These are phyloP conservation scores for Trichogramma evanescens DNA, from an alignment of 2,888 invertebrate genomes.

Conservation along the genomic window DNA sequence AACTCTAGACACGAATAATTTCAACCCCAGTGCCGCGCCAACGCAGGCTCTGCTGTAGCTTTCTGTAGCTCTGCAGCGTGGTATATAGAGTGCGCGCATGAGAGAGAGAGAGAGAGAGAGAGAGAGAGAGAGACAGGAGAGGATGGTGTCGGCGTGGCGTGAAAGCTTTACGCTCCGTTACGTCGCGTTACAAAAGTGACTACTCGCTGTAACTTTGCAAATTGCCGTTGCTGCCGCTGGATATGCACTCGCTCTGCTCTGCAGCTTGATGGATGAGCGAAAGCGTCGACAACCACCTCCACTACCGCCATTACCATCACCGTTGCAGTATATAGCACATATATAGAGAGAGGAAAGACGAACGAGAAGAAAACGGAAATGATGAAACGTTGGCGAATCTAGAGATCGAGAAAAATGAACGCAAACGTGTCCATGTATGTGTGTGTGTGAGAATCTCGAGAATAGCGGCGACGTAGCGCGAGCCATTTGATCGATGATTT, in stretches of 20 bases:
- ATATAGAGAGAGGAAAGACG: no score
- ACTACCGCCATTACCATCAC: no score
- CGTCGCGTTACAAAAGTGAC: slow-evolving; percentile 11
- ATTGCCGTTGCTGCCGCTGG: slow-evolving; percentile 6
- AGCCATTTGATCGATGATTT: not conserved
- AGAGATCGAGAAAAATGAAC: not conserved
- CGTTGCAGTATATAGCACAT: no score
- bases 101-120: no score
- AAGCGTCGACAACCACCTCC: not conserved
- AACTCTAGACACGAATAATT: no score
- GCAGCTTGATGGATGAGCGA: slow-evolving; percentile 14
- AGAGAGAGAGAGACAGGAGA: no score
- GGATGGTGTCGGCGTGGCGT: not conserved
- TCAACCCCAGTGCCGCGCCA: no score
- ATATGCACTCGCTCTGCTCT: not conserved
- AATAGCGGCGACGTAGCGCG: not conserved
- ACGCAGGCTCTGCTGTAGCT: no score
- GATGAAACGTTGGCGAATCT: not conserved
- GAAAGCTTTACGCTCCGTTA: slow-evolving; percentile 19
- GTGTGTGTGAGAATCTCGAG: not conserved
- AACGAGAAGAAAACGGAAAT: not conserved
- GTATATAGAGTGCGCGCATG: no score
- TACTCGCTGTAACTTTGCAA: slow-evolving; percentile 18
- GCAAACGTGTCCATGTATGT: not conserved
- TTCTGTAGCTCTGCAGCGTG: no score